These are phyloP conservation scores for Philantomba maxwellii DNA, from an alignment of 2,113 vertebrate species.

Conservation along the genomic window DNA sequence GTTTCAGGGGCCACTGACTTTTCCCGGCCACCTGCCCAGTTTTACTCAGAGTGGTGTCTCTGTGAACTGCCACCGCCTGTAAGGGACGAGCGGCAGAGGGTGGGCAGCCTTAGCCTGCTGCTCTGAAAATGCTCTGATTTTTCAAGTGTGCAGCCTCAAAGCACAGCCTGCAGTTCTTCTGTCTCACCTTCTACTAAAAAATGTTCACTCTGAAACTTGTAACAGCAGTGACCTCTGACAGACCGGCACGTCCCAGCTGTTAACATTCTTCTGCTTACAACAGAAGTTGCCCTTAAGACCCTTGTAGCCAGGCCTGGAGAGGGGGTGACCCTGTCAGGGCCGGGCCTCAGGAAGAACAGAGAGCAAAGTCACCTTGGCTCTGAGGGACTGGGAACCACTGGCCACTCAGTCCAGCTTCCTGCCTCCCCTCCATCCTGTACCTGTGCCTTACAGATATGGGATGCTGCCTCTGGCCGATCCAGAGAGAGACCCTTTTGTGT, in stretches of 20 bases:
- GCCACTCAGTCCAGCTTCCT: not conserved
- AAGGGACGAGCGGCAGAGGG: not conserved
- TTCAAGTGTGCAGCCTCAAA: constrained; percentile 50
- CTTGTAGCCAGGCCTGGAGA: not conserved
- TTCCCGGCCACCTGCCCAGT: not conserved
- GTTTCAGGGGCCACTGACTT: not conserved
- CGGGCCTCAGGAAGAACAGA: constrained; percentile 19
- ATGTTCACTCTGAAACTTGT: constrained; percentile 37
- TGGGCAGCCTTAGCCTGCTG: not conserved
- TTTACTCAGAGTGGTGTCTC: not conserved
- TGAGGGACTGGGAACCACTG: not conserved
- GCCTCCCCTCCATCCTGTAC: not conserved
- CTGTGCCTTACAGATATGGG: not conserved
- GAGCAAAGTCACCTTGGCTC: constrained; percentile 25
- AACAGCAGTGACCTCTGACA: constrained; percentile 50
- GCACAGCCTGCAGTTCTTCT: constrained; percentile 17
- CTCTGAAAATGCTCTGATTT: not conserved
- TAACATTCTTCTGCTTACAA: constrained; percentile 46
- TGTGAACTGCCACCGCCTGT: not conserved
- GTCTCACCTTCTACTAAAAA: constrained; percentile 48
- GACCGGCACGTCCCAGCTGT: not conserved
- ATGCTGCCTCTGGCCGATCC: not conserved
- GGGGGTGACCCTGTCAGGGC: constrained; percentile 3
- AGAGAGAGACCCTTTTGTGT: not conserved
- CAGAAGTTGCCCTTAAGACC: constrained; percentile 20